A percentile compares a stretch with the other conserved stretches of the same genome.
phyloP scores from a whole-genome alignment of 2,888 invertebrate species.

The Dynastes maya region DNA sequence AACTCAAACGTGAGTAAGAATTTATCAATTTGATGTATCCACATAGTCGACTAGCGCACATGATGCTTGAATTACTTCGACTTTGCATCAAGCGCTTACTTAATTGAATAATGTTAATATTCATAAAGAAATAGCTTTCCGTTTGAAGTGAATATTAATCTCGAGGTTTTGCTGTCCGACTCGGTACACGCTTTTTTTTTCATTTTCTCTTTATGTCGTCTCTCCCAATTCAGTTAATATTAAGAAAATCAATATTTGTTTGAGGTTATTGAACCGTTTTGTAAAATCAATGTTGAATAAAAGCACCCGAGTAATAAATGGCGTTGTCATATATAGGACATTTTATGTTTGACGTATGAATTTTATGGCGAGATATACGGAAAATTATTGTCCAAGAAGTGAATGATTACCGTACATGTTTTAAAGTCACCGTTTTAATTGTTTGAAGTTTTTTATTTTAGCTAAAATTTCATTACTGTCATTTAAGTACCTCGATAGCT shows the following conservation, averaged over 20 bases:
- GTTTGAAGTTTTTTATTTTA: neutral
- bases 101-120: constrained; percentile 11
- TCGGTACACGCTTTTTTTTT: constrained; percentile 23
- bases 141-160: constrained; percentile 23
- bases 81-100: neutral
- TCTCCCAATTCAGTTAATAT: constrained; percentile 34
- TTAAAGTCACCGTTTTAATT: neutral
- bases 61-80: neutral
- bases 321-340: constrained; percentile 31
- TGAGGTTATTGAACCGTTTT: constrained; percentile 46
- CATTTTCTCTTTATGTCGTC: constrained; percentile 25
- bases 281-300: constrained; percentile 46
- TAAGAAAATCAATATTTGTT: constrained; percentile 46
- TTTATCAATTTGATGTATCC: neutral
- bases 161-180: neutral
- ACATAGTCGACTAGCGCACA: neutral
- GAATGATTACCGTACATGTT: neutral
- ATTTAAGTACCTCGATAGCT: too few relatives aligned
- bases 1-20: neutral
- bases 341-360: constrained; percentile 26
- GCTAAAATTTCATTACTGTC: too few relatives aligned
- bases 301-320: constrained; percentile 32
- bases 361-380: constrained; percentile 15
- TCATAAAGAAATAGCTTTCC: constrained; percentile 5
- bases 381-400: neutral